Conservation (phyloP, 1,140 invertebrate genomes). For the Panagrolaimus sp. region DNA sequence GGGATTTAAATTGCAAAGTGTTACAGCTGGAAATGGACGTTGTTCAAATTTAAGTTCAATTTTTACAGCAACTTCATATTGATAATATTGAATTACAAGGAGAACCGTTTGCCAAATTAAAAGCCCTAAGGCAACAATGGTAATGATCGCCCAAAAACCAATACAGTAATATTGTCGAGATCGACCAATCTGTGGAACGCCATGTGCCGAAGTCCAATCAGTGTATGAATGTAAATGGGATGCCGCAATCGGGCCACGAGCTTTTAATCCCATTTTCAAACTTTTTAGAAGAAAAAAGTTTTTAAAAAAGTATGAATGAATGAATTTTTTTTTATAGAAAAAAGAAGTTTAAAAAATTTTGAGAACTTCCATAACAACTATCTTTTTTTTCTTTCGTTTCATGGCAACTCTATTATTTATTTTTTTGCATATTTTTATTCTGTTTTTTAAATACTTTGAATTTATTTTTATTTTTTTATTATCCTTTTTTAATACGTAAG, state of each 20-base stretch:
- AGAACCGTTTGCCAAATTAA: slow-evolving; percentile 39
- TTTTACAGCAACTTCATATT: slow-evolving; percentile 35
- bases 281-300: too few species aligned
- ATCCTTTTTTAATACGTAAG: too few species aligned
- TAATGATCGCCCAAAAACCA: slow-evolving; percentile 39
- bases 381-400: too few species aligned
- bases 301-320: too few species aligned
- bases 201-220: slow-evolving; percentile 30
- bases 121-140: slow-evolving; percentile 33
- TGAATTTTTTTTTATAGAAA: too few species aligned
- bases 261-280: too few species aligned
- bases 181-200: slow-evolving; percentile 36
- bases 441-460: too few species aligned
- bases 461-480: too few species aligned
- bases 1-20: slow-evolving; percentile 41
- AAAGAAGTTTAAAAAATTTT: too few species aligned
- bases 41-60: slow-evolving; percentile 46
- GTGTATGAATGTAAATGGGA: slow-evolving; percentile 21
- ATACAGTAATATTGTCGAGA: slow-evolving; percentile 33
- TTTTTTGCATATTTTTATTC: too few species aligned
- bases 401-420: too few species aligned
- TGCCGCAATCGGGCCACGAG: not conserved
- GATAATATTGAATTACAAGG: slow-evolving; percentile 40
- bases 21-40: slow-evolving; percentile 37
- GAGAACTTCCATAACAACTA: too few species aligned